Conservation (phyloP, 2,797 vertebrate genomes). For the Prionace glauca region DNA sequence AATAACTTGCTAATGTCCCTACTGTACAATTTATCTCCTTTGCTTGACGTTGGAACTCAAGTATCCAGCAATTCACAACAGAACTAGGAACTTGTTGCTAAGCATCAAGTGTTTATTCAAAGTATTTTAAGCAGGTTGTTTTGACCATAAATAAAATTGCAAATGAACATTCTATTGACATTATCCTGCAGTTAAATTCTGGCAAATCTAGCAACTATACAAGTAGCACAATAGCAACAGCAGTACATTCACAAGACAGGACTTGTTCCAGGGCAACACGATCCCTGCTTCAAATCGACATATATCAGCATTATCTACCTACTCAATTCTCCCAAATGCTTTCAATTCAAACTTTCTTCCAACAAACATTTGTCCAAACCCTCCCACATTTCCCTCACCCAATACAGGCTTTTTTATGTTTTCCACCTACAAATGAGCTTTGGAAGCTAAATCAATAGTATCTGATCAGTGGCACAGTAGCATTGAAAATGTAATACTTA, state of each 20-base stretch:
- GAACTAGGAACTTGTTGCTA: not conserved
- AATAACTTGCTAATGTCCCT: not conserved
- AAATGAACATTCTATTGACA: not conserved
- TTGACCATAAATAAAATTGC: not conserved
- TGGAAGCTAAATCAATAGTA: not conserved
- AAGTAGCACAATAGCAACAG: not conserved
- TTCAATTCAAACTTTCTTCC: slow-evolving; percentile 7
- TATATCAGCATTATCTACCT: not conserved
- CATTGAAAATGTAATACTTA: not conserved
- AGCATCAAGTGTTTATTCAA: not conserved
- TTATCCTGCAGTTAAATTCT: not conserved
- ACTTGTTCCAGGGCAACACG: not conserved
- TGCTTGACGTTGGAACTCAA: not conserved
- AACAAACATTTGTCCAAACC: not conserved
- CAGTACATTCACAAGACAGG: not conserved
- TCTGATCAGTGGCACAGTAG: not conserved
- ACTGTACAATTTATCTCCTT: not conserved
- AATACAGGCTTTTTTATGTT: not conserved
- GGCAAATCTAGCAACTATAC: slow-evolving; percentile 1
- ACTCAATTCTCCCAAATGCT: not conserved
- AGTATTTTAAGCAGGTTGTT: not conserved
- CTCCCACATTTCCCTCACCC: not conserved
- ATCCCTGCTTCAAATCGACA: not conserved
- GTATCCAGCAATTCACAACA: not conserved
- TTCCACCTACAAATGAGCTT: not conserved